Percentiles rank a stretch among this genome's conserved stretches.
Evolutionary conservation across 2,113 vertebrate genomes (phyloP).

Genomic region (Brachionichthys hirsutus): DNA sequence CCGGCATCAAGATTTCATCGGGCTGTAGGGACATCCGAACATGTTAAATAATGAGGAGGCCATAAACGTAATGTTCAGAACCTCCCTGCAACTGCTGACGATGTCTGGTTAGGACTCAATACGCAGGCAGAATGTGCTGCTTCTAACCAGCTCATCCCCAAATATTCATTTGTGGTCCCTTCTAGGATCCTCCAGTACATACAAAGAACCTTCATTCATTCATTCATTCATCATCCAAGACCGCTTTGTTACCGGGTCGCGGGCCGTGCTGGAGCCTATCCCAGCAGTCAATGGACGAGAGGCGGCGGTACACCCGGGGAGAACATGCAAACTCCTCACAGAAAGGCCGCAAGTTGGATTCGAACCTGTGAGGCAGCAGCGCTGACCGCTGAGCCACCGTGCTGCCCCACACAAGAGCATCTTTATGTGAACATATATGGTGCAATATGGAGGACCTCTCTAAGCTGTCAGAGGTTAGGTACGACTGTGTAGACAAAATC

Average conservation of each 20-base stretch:
- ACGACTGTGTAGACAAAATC: not conserved
- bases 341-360: too few species aligned
- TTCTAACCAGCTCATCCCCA: conserved; percentile 19
- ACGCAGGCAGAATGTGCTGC: conserved; percentile 57
- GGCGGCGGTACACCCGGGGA: too few species aligned
- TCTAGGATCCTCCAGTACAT: not conserved
- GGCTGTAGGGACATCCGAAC: conserved; percentile 66
- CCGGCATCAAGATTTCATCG: conserved; percentile 68
- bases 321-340: too few species aligned
- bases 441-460: not conserved
- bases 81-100: conserved; percentile 60
- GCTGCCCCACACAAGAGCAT: too few species aligned
- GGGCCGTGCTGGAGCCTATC: too few species aligned
- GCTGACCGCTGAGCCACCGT: too few species aligned
- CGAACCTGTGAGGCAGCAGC: too few species aligned
- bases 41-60: conserved; percentile 72
- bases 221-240: too few species aligned
- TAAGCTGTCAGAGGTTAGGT: not conserved
- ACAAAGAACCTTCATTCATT: too few species aligned
- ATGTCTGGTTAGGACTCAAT: conserved; percentile 56
- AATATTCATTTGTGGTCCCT: conserved; percentile 9
- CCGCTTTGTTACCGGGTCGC: too few species aligned
- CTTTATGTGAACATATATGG: not conserved
- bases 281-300: too few species aligned
- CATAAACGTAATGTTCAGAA: conserved; percentile 67